Conservation (phyloP, 2,888 invertebrate genomes). For the Pyrocoelia pectoralis region DNA sequence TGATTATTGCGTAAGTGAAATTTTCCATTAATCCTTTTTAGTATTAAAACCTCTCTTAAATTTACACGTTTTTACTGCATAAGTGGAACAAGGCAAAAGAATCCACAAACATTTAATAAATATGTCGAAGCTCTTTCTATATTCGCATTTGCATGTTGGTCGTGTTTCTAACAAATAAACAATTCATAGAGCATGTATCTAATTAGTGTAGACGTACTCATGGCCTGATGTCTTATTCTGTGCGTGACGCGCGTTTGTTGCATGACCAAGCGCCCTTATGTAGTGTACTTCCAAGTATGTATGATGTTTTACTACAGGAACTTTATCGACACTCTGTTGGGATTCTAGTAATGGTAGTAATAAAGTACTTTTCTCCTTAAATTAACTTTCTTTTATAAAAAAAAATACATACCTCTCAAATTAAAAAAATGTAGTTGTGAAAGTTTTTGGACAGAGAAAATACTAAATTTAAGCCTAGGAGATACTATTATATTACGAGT, state of each 20-base stretch:
- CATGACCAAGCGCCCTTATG: conserved; percentile 40
- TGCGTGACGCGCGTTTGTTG: conserved; percentile 45
- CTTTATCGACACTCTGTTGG: conserved; percentile 33
- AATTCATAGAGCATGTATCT: conserved; percentile 45
- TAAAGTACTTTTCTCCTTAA: neutral
- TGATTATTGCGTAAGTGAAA: conserved; percentile 1
- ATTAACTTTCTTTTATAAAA: no score
- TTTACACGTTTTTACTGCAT: neutral
- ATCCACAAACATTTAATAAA: neutral
- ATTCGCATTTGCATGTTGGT: conserved; percentile 28
- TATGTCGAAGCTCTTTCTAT: conserved; percentile 1
- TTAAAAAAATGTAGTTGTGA: no score
- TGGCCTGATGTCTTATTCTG: conserved; percentile 47
- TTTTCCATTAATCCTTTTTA: neutral
- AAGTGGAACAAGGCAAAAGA: neutral
- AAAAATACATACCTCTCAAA: no score
- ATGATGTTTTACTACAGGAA: conserved; percentile 28
- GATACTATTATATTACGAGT: no score
- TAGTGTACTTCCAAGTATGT: conserved; percentile 21
- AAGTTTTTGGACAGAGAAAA: no score
- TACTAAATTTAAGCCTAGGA: no score
- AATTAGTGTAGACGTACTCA: conserved; percentile 41
- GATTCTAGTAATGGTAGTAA: conserved; percentile 18
- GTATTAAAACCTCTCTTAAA: neutral
- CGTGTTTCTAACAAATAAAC: conserved; percentile 42